Evolutionary conservation across 2,888 invertebrate genomes (phyloP).

Genomic region (Leptopilina drosophilae): DNA sequence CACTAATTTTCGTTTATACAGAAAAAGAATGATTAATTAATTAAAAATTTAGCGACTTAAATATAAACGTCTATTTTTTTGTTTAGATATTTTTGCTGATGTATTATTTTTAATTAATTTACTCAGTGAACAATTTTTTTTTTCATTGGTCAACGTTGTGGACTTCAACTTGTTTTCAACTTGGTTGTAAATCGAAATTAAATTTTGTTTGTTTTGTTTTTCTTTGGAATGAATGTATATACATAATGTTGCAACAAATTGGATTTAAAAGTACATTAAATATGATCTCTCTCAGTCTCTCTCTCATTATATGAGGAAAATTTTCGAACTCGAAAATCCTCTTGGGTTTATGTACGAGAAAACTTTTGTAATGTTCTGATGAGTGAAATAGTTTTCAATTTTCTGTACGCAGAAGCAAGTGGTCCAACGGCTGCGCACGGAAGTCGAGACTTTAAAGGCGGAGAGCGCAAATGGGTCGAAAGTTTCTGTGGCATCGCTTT

Average conservation of each 20-base stretch:
- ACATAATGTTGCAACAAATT: not conserved
- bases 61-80: no score
- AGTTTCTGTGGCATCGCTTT: constrained; percentile 69
- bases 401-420: constrained; percentile 78
- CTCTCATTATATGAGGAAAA: constrained; percentile 16
- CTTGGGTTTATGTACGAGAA: constrained; percentile 44
- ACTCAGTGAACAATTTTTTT: no score
- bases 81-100: no score
- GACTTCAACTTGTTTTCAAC: no score
- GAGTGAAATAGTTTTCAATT: constrained; percentile 55
- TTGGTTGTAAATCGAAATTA: no score
- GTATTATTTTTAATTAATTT: no score
- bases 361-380: constrained; percentile 40
- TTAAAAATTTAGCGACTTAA: no score
- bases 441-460: constrained; percentile 79
- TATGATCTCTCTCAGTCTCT: not conserved
- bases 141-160: no score
- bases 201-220: not conserved
- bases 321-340: constrained; percentile 22
- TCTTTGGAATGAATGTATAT: not conserved
- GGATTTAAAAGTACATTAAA: not conserved
- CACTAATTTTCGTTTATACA: not conserved
- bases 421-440: constrained; percentile 79
- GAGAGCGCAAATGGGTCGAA: constrained; percentile 69
- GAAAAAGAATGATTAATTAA: no score